Conservation (phyloP, 2,113 vertebrate genomes). For the Urocolius indicus region DNA sequence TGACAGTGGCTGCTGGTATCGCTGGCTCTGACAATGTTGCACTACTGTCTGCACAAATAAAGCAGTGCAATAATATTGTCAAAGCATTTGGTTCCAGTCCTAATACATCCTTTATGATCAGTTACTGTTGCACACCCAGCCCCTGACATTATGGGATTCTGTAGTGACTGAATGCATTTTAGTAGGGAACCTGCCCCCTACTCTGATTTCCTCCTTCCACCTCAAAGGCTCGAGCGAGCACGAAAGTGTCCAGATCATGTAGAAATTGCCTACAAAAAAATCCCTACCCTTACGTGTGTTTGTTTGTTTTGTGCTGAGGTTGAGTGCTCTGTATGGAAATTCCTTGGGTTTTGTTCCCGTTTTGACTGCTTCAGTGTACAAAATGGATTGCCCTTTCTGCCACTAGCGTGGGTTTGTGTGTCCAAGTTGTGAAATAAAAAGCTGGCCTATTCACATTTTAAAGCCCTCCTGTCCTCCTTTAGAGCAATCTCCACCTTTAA, state of each 20-base stretch:
- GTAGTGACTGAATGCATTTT: conserved; percentile 45
- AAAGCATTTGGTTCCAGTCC: conserved; percentile 90
- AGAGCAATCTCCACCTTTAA: conserved; percentile 30
- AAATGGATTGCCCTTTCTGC: conserved; percentile 54
- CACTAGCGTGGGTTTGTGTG: conserved; percentile 42
- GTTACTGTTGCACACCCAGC: conserved; percentile 66
- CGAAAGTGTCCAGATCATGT: neutral
- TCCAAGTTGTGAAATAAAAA: conserved; percentile 67
- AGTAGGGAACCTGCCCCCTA: conserved; percentile 2
- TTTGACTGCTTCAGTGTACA: conserved; percentile 39
- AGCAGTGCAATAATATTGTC: conserved; percentile 99
- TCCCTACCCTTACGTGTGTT: neutral
- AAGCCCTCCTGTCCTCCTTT: conserved; percentile 68
- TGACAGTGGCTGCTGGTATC: conserved; percentile 82
- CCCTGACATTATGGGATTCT: conserved; percentile 45
- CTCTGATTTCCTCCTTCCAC: neutral
- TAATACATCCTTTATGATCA: conserved; percentile 66
- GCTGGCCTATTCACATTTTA: conserved; percentile 62
- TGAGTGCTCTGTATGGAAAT: conserved; percentile 37
- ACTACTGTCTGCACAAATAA: conserved; percentile 93
- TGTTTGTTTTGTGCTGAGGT: conserved; percentile 45
- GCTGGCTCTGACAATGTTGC: conserved; percentile 94
- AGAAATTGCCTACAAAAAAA: neutral
- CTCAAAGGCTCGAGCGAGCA: neutral
- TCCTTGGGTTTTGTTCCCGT: conserved; percentile 43